Conservation (phyloP, 1,140 invertebrate genomes). For the Drosophila kanapiae region DNA sequence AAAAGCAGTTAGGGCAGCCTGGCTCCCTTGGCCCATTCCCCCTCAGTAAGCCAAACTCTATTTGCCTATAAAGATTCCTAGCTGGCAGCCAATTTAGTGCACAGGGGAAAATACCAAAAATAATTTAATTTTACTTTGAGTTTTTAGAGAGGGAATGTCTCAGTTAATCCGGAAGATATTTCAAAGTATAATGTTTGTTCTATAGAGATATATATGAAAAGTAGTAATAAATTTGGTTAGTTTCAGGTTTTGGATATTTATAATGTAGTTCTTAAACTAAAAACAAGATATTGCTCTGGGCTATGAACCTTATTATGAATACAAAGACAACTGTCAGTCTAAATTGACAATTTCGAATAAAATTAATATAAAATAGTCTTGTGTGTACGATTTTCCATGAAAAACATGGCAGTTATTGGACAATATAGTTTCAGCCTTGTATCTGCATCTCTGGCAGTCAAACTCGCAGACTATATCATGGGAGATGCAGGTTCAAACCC, state of each 20-base stretch:
- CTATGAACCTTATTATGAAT: too few relatives aligned
- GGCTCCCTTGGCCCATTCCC: background rate
- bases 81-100: conserved; percentile 16
- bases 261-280: background rate
- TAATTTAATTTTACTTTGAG: conserved; percentile 10
- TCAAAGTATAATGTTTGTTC: background rate
- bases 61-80: conserved; percentile 15
- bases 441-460: too few relatives aligned
- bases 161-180: background rate
- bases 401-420: too few relatives aligned
- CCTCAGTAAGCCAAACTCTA: conserved; percentile 7
- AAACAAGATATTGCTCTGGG: too few relatives aligned
- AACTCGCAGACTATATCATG: too few relatives aligned
- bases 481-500: too few relatives aligned
- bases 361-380: too few relatives aligned
- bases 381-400: too few relatives aligned
- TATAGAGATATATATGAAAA: background rate
- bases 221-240: too few relatives aligned
- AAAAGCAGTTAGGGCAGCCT: conserved; percentile 3
- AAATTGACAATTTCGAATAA: too few relatives aligned
- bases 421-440: too few relatives aligned
- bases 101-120: conserved; percentile 4
- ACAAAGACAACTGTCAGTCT: too few relatives aligned
- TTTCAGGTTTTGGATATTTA: background rate
- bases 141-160: background rate